Conservation (phyloP, 2,888 invertebrate genomes). For the Sarcophaga rosellei region DNA sequence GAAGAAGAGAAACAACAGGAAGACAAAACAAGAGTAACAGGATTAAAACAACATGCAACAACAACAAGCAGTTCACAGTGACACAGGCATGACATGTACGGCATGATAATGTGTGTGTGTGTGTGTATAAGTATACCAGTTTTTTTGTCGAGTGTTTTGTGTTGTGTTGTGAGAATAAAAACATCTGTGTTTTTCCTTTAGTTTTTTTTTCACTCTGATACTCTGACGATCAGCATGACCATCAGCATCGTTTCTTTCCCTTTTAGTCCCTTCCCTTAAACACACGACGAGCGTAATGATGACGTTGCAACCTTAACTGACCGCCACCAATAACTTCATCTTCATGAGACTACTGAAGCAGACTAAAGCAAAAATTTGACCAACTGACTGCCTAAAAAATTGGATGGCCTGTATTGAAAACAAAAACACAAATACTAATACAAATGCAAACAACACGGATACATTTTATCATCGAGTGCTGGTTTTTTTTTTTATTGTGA, state of each 20-base stretch:
- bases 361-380: slow-evolving; percentile 28
- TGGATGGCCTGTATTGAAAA: slow-evolving; percentile 20
- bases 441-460: no score
- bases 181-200: slow-evolving; percentile 31
- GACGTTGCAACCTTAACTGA: slow-evolving; percentile 28
- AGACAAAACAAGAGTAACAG: neutral
- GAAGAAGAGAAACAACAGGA: neutral
- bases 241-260: slow-evolving; percentile 10
- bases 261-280: neutral
- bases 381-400: slow-evolving; percentile 46
- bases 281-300: slow-evolving; percentile 8
- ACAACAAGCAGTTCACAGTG: neutral
- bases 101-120: neutral
- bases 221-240: slow-evolving; percentile 8
- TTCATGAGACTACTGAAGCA: neutral
- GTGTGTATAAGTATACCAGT: neutral
- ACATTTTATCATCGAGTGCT: no score
- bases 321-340: slow-evolving; percentile 18
- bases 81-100: neutral
- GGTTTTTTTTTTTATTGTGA: neutral
- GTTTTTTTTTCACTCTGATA: neutral
- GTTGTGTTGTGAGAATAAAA: slow-evolving; percentile 29
- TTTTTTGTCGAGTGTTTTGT: neutral
- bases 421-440: slow-evolving; percentile 15
- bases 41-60: slow-evolving; percentile 5